Percentiles rank a stretch among this genome's conserved stretches.
phyloP scores from a whole-genome alignment of 2,888 invertebrate genomes.

The Oxyteleia sp. region DNA sequence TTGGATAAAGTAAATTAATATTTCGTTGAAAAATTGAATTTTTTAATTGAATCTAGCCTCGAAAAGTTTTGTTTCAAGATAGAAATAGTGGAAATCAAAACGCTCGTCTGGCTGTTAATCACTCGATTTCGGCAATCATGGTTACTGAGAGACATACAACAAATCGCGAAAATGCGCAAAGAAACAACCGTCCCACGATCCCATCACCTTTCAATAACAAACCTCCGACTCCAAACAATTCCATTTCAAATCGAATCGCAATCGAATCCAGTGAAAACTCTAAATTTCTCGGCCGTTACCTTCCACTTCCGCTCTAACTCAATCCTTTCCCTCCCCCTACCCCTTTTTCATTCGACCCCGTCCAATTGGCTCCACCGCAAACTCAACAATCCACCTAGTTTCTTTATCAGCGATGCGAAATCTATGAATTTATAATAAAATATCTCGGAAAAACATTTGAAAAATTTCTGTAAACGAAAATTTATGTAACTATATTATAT shows the following conservation, averaged over 20 bases:
- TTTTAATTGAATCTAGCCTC: no score
- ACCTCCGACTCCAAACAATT: background rate
- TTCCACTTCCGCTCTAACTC: constrained; percentile 9
- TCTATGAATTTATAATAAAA: constrained; percentile 1
- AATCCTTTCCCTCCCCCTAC: background rate
- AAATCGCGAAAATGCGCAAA: background rate
- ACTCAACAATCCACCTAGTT: constrained; percentile 1
- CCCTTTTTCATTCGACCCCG: background rate
- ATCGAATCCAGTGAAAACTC: constrained; percentile 13
- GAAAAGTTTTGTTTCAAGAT: no score
- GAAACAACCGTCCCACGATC: background rate
- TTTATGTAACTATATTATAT: no score
- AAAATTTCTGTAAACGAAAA: background rate
- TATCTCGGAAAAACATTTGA: background rate
- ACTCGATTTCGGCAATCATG: background rate
- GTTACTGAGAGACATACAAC: background rate
- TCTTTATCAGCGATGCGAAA: background rate
- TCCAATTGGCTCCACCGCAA: constrained; percentile 5
- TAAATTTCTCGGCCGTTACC: constrained; percentile 5
- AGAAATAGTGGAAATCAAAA: background rate
- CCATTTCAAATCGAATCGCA: constrained; percentile 6
- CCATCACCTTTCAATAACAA: constrained; percentile 3
- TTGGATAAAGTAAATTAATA: no score
- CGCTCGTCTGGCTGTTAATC: background rate
- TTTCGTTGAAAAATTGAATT: no score